Percentiles rank a stretch among this genome's conserved stretches.
These are phyloP conservation scores for Eutolmus rufibarbis DNA, from an alignment of 2,888 invertebrate genomes.

Conservation along the genomic window DNA sequence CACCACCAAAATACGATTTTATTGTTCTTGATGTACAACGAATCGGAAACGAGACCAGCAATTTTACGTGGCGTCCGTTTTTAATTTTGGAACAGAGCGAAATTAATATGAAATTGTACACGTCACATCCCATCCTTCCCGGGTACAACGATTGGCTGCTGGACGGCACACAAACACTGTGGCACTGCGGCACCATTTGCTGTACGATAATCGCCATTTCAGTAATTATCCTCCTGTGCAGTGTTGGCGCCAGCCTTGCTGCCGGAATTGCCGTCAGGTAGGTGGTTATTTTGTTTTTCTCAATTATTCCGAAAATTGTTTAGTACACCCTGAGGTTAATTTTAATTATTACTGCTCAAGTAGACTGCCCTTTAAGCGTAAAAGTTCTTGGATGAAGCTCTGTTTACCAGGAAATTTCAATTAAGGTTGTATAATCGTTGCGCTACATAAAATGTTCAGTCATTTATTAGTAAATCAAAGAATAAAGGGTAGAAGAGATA, in stretches of 20 bases:
- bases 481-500: not conserved
- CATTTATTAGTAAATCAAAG: not conserved
- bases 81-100: conserved; percentile 60
- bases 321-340: not conserved
- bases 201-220: conserved; percentile 60
- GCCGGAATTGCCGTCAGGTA: conserved; percentile 61
- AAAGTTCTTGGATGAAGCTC: not conserved
- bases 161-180: conserved; percentile 56
- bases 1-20: conserved; percentile 59
- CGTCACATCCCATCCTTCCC: conserved; percentile 60
- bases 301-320: not conserved
- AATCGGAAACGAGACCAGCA: conserved; percentile 14
- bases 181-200: conserved; percentile 60
- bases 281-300: conserved; percentile 47
- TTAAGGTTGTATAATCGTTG: not conserved
- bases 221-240: conserved; percentile 55
- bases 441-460: not conserved
- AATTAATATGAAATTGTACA: conserved; percentile 55
- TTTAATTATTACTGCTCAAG: not conserved
- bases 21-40: conserved; percentile 58
- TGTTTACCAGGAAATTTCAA: not conserved
- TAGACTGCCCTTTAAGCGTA: not conserved
- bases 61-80: conserved; percentile 60
- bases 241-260: conserved; percentile 58
- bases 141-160: conserved; percentile 61